Base-by-base conservation (phyloP, 2,113 vertebrate genomes). In the Dromaius novaehollandiae region DNA sequence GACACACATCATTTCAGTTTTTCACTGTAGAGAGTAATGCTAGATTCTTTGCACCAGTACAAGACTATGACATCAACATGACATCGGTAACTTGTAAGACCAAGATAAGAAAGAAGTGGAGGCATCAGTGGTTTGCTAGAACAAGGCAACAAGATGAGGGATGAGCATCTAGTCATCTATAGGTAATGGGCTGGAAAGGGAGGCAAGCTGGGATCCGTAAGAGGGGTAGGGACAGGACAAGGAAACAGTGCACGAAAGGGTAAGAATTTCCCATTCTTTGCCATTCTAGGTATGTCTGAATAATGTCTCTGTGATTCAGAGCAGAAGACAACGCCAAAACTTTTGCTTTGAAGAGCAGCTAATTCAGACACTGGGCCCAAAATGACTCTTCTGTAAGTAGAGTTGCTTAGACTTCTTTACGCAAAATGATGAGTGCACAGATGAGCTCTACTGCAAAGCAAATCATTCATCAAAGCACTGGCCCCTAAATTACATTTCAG, bases 41-140 rank as follows among this genome's bases (percentile, higher is more conserved):
- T 61, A 32, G 13, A 4, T 58, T 92, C 21, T 97, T 94, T 87
- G 84, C 92, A 94, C 86, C 32, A 73, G 9, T 84, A 79, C 38
- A 90, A 4, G 53, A 75, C 81, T 94, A 64, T 26, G 7, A 64
- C 63, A 51, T 79, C 74, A 87, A 83, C 38, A 24, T 34, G 30
- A 32, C 50, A 82, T 64, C 9, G 2, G 19, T 40, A 66, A 38
- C 14, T 34, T 66, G 78, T 4, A 83, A 82, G 19, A 77, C 65
- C 6, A 73, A 83, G n/a, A 10, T 13, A 80, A 53, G 17, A 64
- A 19, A n/a, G 51, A 50, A 34, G 6, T 3, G 20, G 17, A 60
- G 21, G 8, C 65, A 56, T 34, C 44, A 71, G 5, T 36, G 5
- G 13, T 93, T 70, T 75, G 17, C 40, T 65, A 34, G 26, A 73